Conservation (phyloP, 2,888 invertebrate species). For the Napeogenes inachia region DNA sequence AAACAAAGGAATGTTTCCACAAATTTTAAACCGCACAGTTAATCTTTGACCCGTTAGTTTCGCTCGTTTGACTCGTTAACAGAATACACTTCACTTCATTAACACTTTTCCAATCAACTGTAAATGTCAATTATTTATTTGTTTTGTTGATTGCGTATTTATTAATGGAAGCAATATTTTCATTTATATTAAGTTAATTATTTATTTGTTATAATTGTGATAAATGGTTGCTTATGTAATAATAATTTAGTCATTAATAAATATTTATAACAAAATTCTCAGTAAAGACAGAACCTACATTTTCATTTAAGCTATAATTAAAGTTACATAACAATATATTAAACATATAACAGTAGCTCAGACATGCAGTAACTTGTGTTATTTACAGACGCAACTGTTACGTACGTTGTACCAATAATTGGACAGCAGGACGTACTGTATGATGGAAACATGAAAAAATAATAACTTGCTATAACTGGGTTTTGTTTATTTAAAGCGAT, state of each 20-base stretch:
- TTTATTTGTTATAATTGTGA: too few species aligned
- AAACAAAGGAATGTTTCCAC: conserved; percentile 1
- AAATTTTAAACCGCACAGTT: conserved; percentile 1
- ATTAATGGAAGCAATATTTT: not conserved
- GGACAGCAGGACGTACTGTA: not conserved
- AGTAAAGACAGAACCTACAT: not conserved
- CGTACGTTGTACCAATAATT: not conserved
- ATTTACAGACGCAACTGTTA: not conserved
- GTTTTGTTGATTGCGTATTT: not conserved
- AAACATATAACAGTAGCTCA: too few species aligned
- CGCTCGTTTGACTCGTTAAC: not conserved
- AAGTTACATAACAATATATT: too few species aligned
- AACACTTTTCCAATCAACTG: conserved; percentile 2
- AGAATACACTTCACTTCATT: not conserved
- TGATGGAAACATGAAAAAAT: conserved; percentile 1
- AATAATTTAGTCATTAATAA: too few species aligned
- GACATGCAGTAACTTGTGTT: not conserved
- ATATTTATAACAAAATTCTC: too few species aligned
- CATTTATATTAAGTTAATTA: not conserved
- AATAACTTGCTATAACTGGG: not conserved
- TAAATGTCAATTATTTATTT: not conserved
- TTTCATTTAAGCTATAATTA: too few species aligned
- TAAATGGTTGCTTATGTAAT: too few species aligned
- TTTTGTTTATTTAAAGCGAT: too few species aligned
- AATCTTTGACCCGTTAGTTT: not conserved